These are phyloP conservation scores for Podarcis raffonei DNA, from an alignment of 2,113 vertebrate genomes.

Conservation along the genomic window DNA sequence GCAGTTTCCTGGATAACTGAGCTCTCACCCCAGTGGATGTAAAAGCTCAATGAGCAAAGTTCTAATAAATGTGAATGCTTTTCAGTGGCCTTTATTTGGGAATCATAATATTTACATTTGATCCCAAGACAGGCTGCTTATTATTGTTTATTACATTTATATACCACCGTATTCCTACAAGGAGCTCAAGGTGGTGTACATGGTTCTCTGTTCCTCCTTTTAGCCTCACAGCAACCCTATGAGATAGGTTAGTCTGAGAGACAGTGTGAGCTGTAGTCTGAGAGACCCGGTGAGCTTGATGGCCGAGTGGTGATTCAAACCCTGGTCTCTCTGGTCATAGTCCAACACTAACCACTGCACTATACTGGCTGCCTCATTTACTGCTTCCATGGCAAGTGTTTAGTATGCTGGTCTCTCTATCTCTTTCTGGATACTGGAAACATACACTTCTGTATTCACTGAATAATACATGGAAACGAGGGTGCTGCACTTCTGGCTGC, in stretches of 20 bases:
- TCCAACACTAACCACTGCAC: too few relatives aligned
- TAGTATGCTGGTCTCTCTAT: neutral
- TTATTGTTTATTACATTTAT: too few relatives aligned
- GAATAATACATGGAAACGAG: conserved; percentile 42
- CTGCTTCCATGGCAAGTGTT: neutral
- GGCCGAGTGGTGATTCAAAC: too few relatives aligned
- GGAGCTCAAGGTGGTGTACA: too few relatives aligned
- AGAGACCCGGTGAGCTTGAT: too few relatives aligned
- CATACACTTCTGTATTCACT: conserved; percentile 23
- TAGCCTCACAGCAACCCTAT: too few relatives aligned
- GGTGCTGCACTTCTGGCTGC: conserved; percentile 38
- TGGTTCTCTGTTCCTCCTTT: too few relatives aligned
- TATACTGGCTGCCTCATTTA: too few relatives aligned
- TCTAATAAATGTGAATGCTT: neutral
- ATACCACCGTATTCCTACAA: too few relatives aligned
- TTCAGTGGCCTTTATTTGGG: neutral
- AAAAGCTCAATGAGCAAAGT: neutral
- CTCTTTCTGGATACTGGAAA: neutral
- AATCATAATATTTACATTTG: neutral
- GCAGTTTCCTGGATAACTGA: neutral
- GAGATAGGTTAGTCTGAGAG: too few relatives aligned
- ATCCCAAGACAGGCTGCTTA: neutral
- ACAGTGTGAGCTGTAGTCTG: too few relatives aligned
- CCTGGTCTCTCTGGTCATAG: too few relatives aligned
- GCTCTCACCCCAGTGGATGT: neutral